These are phyloP conservation scores for Nineta flava DNA, from an alignment of 2,888 invertebrate genomes.

Conservation along the genomic window DNA sequence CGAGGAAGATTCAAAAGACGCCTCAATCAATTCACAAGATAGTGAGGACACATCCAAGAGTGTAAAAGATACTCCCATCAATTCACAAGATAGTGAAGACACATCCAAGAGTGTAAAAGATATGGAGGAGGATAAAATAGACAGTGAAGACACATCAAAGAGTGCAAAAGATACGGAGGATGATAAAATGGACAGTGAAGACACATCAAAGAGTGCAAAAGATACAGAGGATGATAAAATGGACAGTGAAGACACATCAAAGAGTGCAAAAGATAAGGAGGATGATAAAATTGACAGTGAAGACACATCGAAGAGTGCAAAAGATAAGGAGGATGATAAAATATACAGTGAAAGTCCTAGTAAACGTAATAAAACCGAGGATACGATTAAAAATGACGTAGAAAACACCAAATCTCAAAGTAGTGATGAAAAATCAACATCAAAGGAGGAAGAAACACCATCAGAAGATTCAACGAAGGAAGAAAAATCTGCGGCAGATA, in stretches of 20 bases:
- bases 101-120: slow-evolving; percentile 26
- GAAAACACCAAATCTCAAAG: slow-evolving; percentile 14
- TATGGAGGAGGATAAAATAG: too few species aligned
- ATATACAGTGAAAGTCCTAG: slow-evolving; percentile 25
- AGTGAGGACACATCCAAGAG: slow-evolving; percentile 21
- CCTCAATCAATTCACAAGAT: slow-evolving; percentile 11
- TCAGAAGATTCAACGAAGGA: slow-evolving; percentile 17
- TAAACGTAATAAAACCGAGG: slow-evolving; percentile 22
- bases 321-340: slow-evolving; percentile 49
- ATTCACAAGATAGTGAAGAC: slow-evolving; percentile 13
- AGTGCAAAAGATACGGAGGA: slow-evolving; percentile 26
- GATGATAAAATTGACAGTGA: slow-evolving; percentile 18
- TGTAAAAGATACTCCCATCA: slow-evolving; percentile 21
- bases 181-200: slow-evolving; percentile 15
- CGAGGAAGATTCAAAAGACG: slow-evolving; percentile 28
- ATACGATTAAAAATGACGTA: slow-evolving; percentile 23
- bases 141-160: slow-evolving; percentile 16
- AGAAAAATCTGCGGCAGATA: slow-evolving; percentile 10
- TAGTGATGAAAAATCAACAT: slow-evolving; percentile 14
- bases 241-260: slow-evolving; percentile 12
- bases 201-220: slow-evolving; percentile 25
- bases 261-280: slow-evolving; percentile 27
- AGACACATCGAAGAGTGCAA: slow-evolving; percentile 17
- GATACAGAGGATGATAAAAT: too few species aligned
- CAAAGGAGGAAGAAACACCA: slow-evolving; percentile 17